A percentile compares a stretch with the other conserved stretches of the same genome.
Evolutionary conservation across 2,113 vertebrate genomes (phyloP).

Genomic region (Parus major): DNA sequence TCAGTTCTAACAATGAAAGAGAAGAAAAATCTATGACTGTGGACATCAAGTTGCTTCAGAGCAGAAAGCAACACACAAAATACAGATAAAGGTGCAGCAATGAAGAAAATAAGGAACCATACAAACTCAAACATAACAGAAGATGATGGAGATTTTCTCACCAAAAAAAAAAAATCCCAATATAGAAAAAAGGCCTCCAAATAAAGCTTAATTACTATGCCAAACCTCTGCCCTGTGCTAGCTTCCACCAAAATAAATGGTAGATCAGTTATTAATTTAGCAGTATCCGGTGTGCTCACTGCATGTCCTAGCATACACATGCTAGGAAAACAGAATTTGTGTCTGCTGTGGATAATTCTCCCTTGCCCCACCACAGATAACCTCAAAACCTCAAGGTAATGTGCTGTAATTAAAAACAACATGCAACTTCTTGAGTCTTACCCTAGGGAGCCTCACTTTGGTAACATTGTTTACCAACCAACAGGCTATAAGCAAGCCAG

Average conservation of each 20-base stretch:
- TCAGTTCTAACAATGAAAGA: background rate
- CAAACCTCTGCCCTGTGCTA: background rate
- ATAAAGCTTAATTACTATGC: background rate
- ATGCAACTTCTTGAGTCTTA: background rate
- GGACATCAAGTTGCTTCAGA: background rate
- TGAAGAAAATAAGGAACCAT: background rate
- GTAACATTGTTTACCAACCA: background rate
- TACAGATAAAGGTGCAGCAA: background rate
- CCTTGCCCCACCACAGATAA: background rate
- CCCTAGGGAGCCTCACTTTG: background rate
- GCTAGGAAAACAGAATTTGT: background rate
- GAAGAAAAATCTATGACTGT: background rate
- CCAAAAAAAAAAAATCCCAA: background rate
- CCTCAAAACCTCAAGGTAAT: background rate
- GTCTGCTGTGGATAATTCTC: background rate
- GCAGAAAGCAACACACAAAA: background rate
- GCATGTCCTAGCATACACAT: background rate
- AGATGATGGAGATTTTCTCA: background rate
- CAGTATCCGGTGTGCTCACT: fast-evolving
- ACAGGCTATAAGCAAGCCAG: fast-evolving
- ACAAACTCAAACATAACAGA: background rate
- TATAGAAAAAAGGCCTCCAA: background rate
- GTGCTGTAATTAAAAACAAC: background rate
- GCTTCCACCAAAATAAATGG: background rate
- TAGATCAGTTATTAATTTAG: background rate